phyloP scores from a whole-genome alignment of 92 coral and sea anemone genomes.

The Paramuricea clavata region DNA sequence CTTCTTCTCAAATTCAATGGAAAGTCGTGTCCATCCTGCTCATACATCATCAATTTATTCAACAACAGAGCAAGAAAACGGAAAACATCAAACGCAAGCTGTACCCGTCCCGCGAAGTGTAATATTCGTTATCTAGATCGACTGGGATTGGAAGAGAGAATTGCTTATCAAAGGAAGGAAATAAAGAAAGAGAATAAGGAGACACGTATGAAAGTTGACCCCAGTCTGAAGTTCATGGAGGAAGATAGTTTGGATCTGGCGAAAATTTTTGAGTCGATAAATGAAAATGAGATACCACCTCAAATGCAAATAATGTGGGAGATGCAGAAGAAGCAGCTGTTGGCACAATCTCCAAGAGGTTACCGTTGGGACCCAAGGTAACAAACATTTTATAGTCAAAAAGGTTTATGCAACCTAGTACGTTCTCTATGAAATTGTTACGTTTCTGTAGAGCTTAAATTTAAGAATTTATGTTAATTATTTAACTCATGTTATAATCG shows the following conservation, averaged over 20 bases:
- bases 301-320: not conserved
- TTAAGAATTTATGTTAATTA: not conserved
- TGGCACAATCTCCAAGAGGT: not conserved
- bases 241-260: not conserved
- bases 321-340: not conserved
- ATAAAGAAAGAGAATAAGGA: not conserved
- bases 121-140: not conserved
- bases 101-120: not conserved
- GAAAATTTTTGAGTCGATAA: not conserved
- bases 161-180: not conserved
- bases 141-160: not conserved
- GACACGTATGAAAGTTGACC: not conserved
- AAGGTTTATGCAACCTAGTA: too few relatives aligned
- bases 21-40: not conserved
- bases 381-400: not conserved
- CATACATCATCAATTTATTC: not conserved
- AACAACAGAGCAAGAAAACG: not conserved
- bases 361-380: constrained; percentile 16
- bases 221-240: not conserved
- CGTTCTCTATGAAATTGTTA: too few relatives aligned
- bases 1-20: not conserved
- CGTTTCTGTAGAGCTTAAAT: not conserved
- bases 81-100: not conserved
- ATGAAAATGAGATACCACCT: not conserved
- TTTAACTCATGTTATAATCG: not conserved